Percentiles rank a stretch among this genome's conserved stretches.
Evolutionary conservation across 37 sponge, comb jelly and placozoan species (phyloP).

Genomic region (Hexactinellida sp.): DNA sequence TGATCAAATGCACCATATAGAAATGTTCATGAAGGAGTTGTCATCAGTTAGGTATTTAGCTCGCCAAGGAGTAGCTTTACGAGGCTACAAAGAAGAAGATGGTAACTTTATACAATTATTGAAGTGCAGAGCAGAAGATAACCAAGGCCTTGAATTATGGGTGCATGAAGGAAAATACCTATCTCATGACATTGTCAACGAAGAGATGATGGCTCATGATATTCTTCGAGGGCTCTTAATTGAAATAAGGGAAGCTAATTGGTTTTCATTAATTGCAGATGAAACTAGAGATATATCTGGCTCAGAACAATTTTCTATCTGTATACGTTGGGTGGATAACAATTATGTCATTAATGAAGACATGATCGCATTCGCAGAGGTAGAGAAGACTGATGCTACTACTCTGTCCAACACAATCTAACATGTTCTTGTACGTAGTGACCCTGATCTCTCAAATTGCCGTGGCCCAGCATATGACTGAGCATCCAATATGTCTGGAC

Average conservation of each 20-base stretch:
- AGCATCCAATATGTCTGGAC: conserved; percentile 27
- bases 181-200: conserved; percentile 38
- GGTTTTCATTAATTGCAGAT: conserved; percentile 44
- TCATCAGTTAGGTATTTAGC: conserved; percentile 25
- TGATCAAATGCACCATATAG: conserved; percentile 18
- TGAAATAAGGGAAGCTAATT: conserved; percentile 17
- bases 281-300: conserved; percentile 29
- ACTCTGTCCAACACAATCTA: conserved; percentile 23
- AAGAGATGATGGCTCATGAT: conserved; percentile 31
- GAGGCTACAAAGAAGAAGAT: conserved; percentile 36
- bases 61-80: conserved; percentile 37
- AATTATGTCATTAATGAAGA: conserved; percentile 27
- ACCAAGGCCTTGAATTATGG: conserved; percentile 22
- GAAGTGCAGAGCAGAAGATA: conserved; percentile 21
- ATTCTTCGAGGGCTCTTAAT: background rate
- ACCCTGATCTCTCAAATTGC: conserved; percentile 25
- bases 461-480: conserved; percentile 35
- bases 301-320: conserved; percentile 37
- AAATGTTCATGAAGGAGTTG: conserved; percentile 31
- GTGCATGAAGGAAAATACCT: conserved; percentile 21
- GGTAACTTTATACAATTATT: conserved; percentile 38
- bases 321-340: conserved; percentile 38
- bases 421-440: conserved; percentile 22
- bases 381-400: conserved; percentile 40
- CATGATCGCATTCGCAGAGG: conserved; percentile 31